These are phyloP conservation scores for Poecilia velifera DNA, from an alignment of 2,797 vertebrate species.

Conservation along the genomic window DNA sequence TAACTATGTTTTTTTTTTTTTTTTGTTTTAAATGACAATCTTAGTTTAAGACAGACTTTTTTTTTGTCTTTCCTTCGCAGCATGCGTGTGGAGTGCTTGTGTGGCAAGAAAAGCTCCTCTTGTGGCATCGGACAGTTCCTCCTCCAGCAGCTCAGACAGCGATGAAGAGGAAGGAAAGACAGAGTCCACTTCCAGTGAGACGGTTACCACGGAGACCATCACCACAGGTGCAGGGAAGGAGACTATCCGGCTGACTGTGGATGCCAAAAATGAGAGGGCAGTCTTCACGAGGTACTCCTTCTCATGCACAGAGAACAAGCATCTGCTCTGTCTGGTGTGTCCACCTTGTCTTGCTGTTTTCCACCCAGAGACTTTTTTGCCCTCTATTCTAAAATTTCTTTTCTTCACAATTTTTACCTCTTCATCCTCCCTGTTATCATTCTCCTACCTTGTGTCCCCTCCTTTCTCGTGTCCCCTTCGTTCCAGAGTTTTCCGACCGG, in stretches of 20 bases:
- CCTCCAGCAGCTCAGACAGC: constrained; percentile 87
- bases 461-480: constrained; percentile 60
- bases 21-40: background rate
- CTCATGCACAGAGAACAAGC: constrained; percentile 3
- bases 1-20: background rate
- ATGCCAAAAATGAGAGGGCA: constrained; percentile 80
- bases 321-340: constrained; percentile 18
- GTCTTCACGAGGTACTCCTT: constrained; percentile 73
- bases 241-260: constrained; percentile 72
- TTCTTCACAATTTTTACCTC: constrained; percentile 40
- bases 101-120: constrained; percentile 87
- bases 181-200: constrained; percentile 61
- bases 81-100: constrained; percentile 89
- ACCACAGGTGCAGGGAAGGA: constrained; percentile 80
- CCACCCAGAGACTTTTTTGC: constrained; percentile 21
- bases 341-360: constrained; percentile 18
- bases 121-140: constrained; percentile 90
- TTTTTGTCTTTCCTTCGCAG: constrained; percentile 33
- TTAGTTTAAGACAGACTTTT: background rate
- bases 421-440: constrained; percentile 53
- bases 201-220: constrained; percentile 73
- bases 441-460: constrained; percentile 61
- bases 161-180: constrained; percentile 85
- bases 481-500: constrained; percentile 83
- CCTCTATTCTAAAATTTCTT: constrained; percentile 14